These are phyloP conservation scores for Crepidodera aurea DNA, from an alignment of 2,888 invertebrate species.

Conservation along the genomic window DNA sequence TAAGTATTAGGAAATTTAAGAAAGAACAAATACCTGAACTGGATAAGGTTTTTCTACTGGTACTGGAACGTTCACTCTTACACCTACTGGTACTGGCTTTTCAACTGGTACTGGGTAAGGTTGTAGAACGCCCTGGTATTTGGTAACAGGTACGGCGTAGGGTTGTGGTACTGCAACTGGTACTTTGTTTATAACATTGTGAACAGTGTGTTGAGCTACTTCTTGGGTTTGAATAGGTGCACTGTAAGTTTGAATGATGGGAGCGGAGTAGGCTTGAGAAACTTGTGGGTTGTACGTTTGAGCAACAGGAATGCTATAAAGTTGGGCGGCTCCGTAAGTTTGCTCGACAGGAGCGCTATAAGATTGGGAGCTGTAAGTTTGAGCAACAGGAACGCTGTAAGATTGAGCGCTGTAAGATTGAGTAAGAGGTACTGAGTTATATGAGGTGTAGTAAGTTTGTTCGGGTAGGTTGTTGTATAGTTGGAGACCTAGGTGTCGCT, in stretches of 20 bases:
- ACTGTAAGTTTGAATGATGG: too few relatives aligned
- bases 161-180: slow-evolving; percentile 36
- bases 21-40: slow-evolving; percentile 38
- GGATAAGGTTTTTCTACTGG: slow-evolving; percentile 53
- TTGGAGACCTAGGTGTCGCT: not conserved
- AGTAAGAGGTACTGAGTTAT: not conserved
- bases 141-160: slow-evolving; percentile 53
- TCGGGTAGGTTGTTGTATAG: not conserved
- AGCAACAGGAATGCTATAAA: too few relatives aligned
- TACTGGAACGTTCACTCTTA: slow-evolving; percentile 46
- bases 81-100: slow-evolving; percentile 47
- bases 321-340: too few relatives aligned
- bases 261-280: too few relatives aligned
- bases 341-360: too few relatives aligned
- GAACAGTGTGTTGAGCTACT: slow-evolving; percentile 42
- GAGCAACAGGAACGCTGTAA: too few relatives aligned
- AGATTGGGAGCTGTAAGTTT: too few relatives aligned
- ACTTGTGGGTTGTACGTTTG: too few relatives aligned
- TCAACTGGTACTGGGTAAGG: slow-evolving; percentile 52
- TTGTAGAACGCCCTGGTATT: slow-evolving; percentile 46
- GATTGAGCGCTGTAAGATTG: too few relatives aligned
- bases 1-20: too few relatives aligned
- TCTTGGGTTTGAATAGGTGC: slow-evolving; percentile 12
- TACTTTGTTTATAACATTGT: slow-evolving; percentile 50
- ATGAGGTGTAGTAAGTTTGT: not conserved